Base-by-base conservation (phyloP, 2,113 vertebrate species). In the Salminus brasiliensis region DNA sequence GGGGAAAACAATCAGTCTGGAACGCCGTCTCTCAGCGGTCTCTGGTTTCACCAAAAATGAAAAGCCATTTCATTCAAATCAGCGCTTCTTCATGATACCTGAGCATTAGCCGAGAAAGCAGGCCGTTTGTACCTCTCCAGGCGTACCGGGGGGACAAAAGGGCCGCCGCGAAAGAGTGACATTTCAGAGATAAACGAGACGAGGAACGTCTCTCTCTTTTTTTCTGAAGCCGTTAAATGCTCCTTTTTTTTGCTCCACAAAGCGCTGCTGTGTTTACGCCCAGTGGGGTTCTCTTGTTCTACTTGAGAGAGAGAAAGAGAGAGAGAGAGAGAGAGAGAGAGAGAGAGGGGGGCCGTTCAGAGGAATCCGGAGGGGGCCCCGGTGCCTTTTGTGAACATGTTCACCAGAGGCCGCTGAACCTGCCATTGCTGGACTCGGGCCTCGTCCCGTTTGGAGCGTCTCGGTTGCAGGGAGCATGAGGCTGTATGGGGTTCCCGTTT, bases 51-150 rank as follows among this genome's bases (percentile, higher is more conserved):
- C 52, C 60, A 65, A 66, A 63, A 66, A 76, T 76, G n/a, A 53
- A 52, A 65, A 34, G 4, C 60, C 45, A 47, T 65, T 76, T 76
- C 63, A 76, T 66, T 76, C 73, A 66, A 76, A 76, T 76, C 73
- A 36, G 41, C 27, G 21, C 9, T 2, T 55, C 21, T 47, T 52
- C 30, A 11, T 39, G 62, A 66, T 52, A 65, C 73, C 73, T 66
- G 74, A 27, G 45, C 59, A 55, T 66, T 53, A 53, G 62, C 23
- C 9, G 30, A 0, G 11, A 57, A 13, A 16, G 9, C 23, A 53
- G 60, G 41, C 9, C 13, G 47, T 49, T 66, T 66, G n/a, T 12
- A 4, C 21, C 60, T 15, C 63, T 55, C 45, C 62, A 55, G 49
- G 74, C 23, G 63, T 25, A 34, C 10, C 23, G 43, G 9, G 23